Evolutionary conservation across 2,888 invertebrate species (phyloP).

Genomic region (Acleris laterana): DNA sequence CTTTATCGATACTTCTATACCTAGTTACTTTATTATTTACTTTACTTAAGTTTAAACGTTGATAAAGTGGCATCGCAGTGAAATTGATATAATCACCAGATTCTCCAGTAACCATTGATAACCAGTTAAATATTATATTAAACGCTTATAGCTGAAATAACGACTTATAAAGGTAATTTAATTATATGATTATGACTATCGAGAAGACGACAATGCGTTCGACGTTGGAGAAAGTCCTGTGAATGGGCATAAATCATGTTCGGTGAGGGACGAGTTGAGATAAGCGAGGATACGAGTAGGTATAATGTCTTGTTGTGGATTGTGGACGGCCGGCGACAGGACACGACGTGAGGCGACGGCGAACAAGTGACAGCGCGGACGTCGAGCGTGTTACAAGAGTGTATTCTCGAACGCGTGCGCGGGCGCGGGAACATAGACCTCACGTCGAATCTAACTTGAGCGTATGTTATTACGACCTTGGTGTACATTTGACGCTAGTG

Average conservation of each 20-base stretch:
- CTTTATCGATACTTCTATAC: neutral
- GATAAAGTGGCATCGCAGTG: constrained; percentile 7
- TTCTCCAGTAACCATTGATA: neutral
- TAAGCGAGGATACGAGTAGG: constrained; percentile 62
- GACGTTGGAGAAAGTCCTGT: constrained; percentile 67
- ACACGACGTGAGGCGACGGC: constrained; percentile 48
- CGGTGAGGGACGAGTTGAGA: constrained; percentile 65
- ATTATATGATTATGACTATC: constrained; percentile 56
- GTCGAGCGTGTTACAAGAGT: constrained; percentile 19
- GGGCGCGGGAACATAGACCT: neutral
- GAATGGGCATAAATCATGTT: constrained; percentile 74
- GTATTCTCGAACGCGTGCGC: constrained; percentile 14
- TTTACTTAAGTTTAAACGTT: neutral
- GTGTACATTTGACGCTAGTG: no score
- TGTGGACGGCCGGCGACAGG: constrained; percentile 47
- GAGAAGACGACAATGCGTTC: constrained; percentile 64
- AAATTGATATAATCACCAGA: constrained; percentile 27
- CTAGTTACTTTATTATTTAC: neutral
- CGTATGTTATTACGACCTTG: no score
- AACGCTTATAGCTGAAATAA: constrained; percentile 36
- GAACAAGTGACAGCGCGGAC: constrained; percentile 53
- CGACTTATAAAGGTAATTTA: constrained; percentile 33
- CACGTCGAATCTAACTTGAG: neutral
- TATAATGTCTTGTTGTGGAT: constrained; percentile 62
- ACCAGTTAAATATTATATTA: constrained; percentile 5